These are phyloP conservation scores for Gadopsis marmoratus DNA, from an alignment of 2,797 vertebrate species.

Conservation along the genomic window DNA sequence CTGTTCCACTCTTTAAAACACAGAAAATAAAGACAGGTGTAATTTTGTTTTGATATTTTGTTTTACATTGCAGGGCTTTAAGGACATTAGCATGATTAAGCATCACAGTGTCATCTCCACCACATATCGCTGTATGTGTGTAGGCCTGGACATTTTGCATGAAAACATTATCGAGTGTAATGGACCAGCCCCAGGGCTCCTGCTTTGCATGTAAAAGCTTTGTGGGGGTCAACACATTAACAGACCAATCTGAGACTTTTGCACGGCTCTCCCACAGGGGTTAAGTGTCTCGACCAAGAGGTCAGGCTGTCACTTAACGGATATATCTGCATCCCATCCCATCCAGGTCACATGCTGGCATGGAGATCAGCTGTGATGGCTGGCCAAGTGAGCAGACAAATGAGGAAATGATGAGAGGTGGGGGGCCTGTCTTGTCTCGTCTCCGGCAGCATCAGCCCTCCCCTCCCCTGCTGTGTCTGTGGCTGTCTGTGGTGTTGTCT, in stretches of 20 bases:
- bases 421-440: slow-evolving; percentile 62
- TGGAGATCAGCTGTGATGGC: slow-evolving; percentile 63
- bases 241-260: slow-evolving; percentile 31
- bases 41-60: not conserved
- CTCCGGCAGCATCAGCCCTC: slow-evolving; percentile 53
- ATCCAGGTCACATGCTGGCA: slow-evolving; percentile 60
- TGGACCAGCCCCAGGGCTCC: slow-evolving; percentile 39
- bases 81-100: not conserved
- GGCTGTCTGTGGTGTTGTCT: slow-evolving; percentile 54
- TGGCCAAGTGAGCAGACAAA: slow-evolving; percentile 73
- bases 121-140: not conserved
- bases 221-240: slow-evolving; percentile 47
- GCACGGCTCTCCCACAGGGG: slow-evolving; percentile 48
- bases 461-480: slow-evolving; percentile 66
- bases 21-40: not conserved
- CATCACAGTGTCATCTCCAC: not conserved
- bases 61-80: not conserved
- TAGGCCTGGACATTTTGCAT: slow-evolving; percentile 24
- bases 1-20: not conserved
- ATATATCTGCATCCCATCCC: slow-evolving; percentile 44
- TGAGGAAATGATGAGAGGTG: slow-evolving; percentile 60
- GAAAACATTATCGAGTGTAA: slow-evolving; percentile 43
- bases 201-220: slow-evolving; percentile 39
- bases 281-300: slow-evolving; percentile 68
- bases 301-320: slow-evolving; percentile 69